phyloP scores from a whole-genome alignment of 2,797 vertebrate genomes.

The Malacoctenus gilli region DNA sequence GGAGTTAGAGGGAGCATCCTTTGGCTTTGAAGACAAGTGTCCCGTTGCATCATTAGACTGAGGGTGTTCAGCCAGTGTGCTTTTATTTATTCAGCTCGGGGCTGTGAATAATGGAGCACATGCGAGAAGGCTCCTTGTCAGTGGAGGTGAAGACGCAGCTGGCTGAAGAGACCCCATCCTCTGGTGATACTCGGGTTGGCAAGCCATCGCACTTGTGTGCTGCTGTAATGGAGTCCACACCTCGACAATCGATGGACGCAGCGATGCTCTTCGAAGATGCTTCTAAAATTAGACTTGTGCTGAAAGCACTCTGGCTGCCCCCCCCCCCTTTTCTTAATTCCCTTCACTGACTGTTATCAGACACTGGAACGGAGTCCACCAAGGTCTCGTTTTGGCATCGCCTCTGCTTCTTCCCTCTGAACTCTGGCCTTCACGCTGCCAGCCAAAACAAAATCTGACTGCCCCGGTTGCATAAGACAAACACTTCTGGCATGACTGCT shows the following conservation, averaged over 20 bases:
- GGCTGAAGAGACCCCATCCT: conserved; percentile 15
- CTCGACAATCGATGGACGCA: conserved; percentile 28
- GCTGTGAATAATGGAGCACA: conserved; percentile 61
- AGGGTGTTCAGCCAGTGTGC: conserved; percentile 37
- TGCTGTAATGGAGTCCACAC: conserved; percentile 8
- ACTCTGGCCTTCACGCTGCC: conserved; percentile 42
- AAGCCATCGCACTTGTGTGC: conserved; percentile 3
- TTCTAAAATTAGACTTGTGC: conserved; percentile 51
- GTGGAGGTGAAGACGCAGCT: conserved; percentile 7
- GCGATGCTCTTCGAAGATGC: conserved; percentile 12
- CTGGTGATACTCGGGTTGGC: conserved; percentile 7
- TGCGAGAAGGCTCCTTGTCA: conserved; percentile 28
- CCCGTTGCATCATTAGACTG: conserved; percentile 47
- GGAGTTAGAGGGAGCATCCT: conserved; percentile 42
- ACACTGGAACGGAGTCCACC: conserved; percentile 16
- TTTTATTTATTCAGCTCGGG: conserved; percentile 65
- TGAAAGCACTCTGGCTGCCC: not conserved
- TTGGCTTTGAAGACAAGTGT: conserved; percentile 53
- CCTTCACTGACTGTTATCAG: conserved; percentile 36
- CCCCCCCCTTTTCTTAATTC: conserved; percentile 29
- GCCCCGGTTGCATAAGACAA: conserved; percentile 60
- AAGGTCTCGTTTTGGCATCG: conserved; percentile 1
- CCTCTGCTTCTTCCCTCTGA: conserved; percentile 32
- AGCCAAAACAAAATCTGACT: conserved; percentile 56
- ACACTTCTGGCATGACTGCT: conserved; percentile 18